Base-by-base conservation (phyloP, 2,113 vertebrate genomes). In the Excalfactoria chinensis region DNA sequence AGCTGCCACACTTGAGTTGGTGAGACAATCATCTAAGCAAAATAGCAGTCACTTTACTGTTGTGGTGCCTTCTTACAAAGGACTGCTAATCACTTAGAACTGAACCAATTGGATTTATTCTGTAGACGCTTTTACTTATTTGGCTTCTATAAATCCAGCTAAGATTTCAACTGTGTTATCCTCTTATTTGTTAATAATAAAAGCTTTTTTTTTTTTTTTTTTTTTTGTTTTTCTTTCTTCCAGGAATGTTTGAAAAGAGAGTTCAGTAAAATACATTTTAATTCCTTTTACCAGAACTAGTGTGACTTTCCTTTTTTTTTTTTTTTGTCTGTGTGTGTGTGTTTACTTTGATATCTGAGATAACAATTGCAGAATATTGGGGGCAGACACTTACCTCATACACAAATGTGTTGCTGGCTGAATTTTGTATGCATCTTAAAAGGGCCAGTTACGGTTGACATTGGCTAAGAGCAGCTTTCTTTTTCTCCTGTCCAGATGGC, bases 401-500 rank as follows among this genome's bases (percentile, higher is more conserved):
- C 7, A 25, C n/a, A 62, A 13, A 25, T 41, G 23, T 0, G 5
- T 30, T 63, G n/a, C 64, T 72, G 69, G 35, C 35, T 51, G n/a
- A 32, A 48, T 60, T 87, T 58, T 72, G 13, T 64, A 17, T 25
- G 9, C 44, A 62, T 62, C 49, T 83, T 83, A 9, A 44, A 60
- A 59, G 64, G 26, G 6, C 26, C 4, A 1, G 3, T 79, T 90
- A 56, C 67, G 62, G 17, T 26, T 35, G 41, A 6, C 63, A 44
- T 30, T 41, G 79, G 32, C 43, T 83, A 60, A 79, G 60, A 32
- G 41, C 46, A 21, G 13, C 11, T 60, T 13, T 4, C 28, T 41
- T 13, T 53, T 77, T 89, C 15, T 20, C 76, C 60, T 78, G 10
- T 96, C 62, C 96, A 99, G 99, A 99, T 84, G 99, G 99, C 8